Base-by-base conservation (phyloP, 2,888 invertebrate species). In the Serripes groenlandicus region DNA sequence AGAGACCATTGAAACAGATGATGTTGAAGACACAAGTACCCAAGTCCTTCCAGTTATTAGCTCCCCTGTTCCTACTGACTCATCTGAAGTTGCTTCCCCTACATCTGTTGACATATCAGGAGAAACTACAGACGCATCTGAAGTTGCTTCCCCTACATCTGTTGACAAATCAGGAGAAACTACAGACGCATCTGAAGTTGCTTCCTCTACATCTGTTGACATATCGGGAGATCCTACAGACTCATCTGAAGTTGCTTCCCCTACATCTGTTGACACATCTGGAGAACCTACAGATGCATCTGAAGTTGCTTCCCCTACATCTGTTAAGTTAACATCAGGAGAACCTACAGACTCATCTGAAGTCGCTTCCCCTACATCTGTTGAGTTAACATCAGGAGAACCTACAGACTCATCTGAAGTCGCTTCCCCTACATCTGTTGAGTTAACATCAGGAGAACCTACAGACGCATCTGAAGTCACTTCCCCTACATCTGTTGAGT, bases 31-130 rank as follows among this genome's bases (percentile, higher is more conserved):
- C 3, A 23, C 5, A 66, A 42, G 15, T 42, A 23, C 4, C 21
- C 23, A 66, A 42, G 66, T 66, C 42, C 37, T 66, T 66, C 66
- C 66, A 42, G 62, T 34, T 32, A 34, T 28, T 9, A 62, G 32
- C 34, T 62, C 62, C 30, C 58, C 58, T 4, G 28, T 28, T 28
- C 58, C 58, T 26, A 28, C 28, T 28, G 26, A 58, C 2, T 58
- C 58, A 4, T 23, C 21, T 23, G 34, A 62, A 62, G 34, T 62
- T 30, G 34, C 21, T 34, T 32, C 62, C 62, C 62, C 62, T 62
- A 4, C 30, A 21, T 62, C 32, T n/a, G n/a, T n/a, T n/a, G n/a
- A n/a, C n/a, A n/a, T n/a, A n/a, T n/a, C n/a, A n/a, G n/a, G n/a
- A n/a, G n/a, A n/a, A n/a, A n/a, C 58, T 26, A 28, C 28, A 58